Evolutionary conservation across 2,888 invertebrate genomes (phyloP).

Genomic region (Diaphora mendica): DNA sequence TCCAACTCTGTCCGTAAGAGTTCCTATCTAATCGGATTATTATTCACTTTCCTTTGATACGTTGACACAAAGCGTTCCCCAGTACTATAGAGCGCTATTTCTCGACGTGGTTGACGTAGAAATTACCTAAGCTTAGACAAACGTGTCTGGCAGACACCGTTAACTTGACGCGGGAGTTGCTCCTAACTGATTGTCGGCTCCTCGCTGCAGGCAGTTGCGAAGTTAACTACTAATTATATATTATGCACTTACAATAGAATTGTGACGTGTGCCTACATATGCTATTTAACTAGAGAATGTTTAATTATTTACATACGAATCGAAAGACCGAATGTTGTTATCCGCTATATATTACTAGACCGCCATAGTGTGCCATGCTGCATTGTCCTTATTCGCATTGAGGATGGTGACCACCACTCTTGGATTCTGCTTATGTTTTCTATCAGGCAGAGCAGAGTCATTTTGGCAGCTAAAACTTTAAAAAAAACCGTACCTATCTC

Average conservation of each 20-base stretch:
- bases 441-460: too few species aligned
- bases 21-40: constrained; percentile 35
- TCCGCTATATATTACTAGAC: too few species aligned
- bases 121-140: constrained; percentile 55
- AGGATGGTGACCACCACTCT: too few species aligned
- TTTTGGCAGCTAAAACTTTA: too few species aligned
- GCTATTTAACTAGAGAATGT: background rate
- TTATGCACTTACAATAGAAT: constrained; percentile 40
- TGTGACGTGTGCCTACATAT: constrained; percentile 30
- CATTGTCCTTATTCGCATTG: too few species aligned
- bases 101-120: constrained; percentile 52
- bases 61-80: constrained; percentile 41
- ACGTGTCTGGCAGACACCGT: constrained; percentile 46
- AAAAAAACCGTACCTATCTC: too few species aligned
- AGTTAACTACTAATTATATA: constrained; percentile 55
- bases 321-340: background rate
- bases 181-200: constrained; percentile 50
- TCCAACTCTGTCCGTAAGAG: constrained; percentile 25
- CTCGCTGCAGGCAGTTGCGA: constrained; percentile 48
- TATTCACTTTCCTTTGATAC: constrained; percentile 44
- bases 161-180: constrained; percentile 48
- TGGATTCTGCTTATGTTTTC: too few species aligned
- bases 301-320: background rate
- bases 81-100: constrained; percentile 36
- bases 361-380: too few species aligned